These are phyloP conservation scores for Pangasius krempfi DNA, from an alignment of 2,797 vertebrate species.

Conservation along the genomic window DNA sequence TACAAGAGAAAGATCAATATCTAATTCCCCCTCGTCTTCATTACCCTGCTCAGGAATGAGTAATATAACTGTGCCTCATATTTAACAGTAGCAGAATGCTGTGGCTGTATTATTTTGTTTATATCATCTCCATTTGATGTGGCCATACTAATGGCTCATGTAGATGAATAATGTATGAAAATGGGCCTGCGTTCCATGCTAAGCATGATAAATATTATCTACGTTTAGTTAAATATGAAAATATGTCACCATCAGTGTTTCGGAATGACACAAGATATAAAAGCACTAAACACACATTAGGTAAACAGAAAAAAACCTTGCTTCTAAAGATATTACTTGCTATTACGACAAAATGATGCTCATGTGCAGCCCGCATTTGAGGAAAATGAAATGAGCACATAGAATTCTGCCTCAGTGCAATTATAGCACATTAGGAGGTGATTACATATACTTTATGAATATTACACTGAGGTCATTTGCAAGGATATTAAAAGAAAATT, in stretches of 20 bases:
- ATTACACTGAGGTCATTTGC: conserved; percentile 28
- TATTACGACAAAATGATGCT: conserved; percentile 32
- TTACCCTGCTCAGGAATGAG: conserved; percentile 23
- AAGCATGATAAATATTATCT: conserved; percentile 22
- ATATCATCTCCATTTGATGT: conserved; percentile 12
- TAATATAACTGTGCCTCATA: conserved; percentile 1
- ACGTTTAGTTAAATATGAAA: conserved; percentile 25
- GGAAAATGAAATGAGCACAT: conserved; percentile 41
- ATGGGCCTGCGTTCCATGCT: neutral
- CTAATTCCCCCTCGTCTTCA: conserved; percentile 35
- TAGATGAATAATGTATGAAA: conserved; percentile 21
- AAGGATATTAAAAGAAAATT: conserved; percentile 29
- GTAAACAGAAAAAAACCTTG: conserved; percentile 32
- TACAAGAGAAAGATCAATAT: conserved; percentile 43
- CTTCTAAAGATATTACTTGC: conserved; percentile 30
- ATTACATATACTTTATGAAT: conserved; percentile 42
- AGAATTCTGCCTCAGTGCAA: conserved; percentile 42
- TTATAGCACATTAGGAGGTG: conserved; percentile 47
- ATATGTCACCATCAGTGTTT: conserved; percentile 23
- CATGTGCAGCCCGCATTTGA: conserved; percentile 1
- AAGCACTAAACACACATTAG: conserved; percentile 27
- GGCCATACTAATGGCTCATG: neutral
- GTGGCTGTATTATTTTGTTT: neutral
- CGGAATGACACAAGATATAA: conserved; percentile 26
- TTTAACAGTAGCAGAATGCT: conserved; percentile 7